These are phyloP conservation scores for Hyles lineata DNA, from an alignment of 2,888 invertebrate genomes.

Conservation along the genomic window DNA sequence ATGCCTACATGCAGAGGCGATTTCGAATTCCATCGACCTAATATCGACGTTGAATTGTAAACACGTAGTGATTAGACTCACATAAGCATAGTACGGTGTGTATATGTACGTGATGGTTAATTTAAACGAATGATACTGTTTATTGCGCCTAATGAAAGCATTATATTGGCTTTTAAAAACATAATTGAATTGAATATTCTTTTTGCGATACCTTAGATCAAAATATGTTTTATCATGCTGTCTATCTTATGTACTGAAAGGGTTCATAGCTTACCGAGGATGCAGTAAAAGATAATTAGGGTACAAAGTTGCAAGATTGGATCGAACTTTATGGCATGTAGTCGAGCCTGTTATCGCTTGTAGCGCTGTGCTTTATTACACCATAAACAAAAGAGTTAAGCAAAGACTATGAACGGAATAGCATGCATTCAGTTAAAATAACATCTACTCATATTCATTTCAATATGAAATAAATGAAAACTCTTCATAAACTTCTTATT, in stretches of 20 bases:
- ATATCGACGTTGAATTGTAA: slow-evolving; percentile 62
- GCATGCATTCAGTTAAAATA: too few relatives aligned
- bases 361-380: not conserved
- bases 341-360: not conserved
- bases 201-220: not conserved
- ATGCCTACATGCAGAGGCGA: slow-evolving; percentile 56
- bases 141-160: not conserved
- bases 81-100: slow-evolving; percentile 51
- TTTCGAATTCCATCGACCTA: slow-evolving; percentile 62
- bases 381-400: not conserved
- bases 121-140: slow-evolving; percentile 47
- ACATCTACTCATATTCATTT: too few relatives aligned
- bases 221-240: not conserved
- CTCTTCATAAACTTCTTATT: too few relatives aligned
- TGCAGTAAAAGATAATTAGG: slow-evolving; percentile 1
- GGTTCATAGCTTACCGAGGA: not conserved
- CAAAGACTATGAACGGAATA: too few relatives aligned
- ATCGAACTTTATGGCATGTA: not conserved
- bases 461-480: too few relatives aligned
- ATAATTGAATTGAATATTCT: not conserved
- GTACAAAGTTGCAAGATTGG: slow-evolving; percentile 4
- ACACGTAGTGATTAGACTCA: slow-evolving; percentile 66
- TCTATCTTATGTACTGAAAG: not conserved
- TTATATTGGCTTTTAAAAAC: not conserved
- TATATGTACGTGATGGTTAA: slow-evolving; percentile 64